These are phyloP conservation scores for Thecophora atra DNA, from an alignment of 2,888 invertebrate genomes.

Conservation along the genomic window DNA sequence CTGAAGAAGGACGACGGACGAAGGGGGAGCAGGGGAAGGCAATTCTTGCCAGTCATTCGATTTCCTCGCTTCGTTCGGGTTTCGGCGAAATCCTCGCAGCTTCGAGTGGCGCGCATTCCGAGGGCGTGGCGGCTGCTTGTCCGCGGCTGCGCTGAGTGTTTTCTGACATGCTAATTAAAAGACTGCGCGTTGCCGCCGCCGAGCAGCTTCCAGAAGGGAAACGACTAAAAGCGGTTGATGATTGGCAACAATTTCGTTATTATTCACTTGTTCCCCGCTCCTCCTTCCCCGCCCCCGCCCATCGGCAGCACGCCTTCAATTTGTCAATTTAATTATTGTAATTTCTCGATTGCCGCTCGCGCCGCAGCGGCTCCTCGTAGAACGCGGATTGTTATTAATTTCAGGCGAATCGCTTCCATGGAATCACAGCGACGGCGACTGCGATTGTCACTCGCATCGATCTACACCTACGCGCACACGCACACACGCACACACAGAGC, in stretches of 20 bases:
- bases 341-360: not conserved
- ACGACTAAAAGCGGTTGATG: slow-evolving; percentile 19
- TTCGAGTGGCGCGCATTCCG: slow-evolving; percentile 24
- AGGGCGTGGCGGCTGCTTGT: slow-evolving; percentile 10
- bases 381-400: slow-evolving; percentile 14
- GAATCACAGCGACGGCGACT: slow-evolving; percentile 14
- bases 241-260: slow-evolving; percentile 27
- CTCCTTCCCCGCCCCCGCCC: not conserved
- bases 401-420: slow-evolving; percentile 15
- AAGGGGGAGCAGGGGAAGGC: too few relatives aligned
- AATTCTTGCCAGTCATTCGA: slow-evolving; percentile 16
- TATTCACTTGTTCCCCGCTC: slow-evolving; percentile 11
- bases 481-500: not conserved
- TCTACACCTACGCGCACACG: slow-evolving; percentile 11
- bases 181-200: slow-evolving; percentile 56
- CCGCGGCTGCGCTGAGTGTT: slow-evolving; percentile 42
- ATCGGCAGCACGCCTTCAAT: slow-evolving; percentile 28
- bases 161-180: slow-evolving; percentile 64
- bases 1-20: not conserved
- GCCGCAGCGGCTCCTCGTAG: slow-evolving; percentile 4
- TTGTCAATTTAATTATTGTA: slow-evolving; percentile 34
- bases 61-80: not conserved
- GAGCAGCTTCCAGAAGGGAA: slow-evolving; percentile 14
- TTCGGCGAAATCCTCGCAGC: slow-evolving; percentile 6
- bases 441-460: slow-evolving; percentile 20